Base-by-base conservation (phyloP, 2,113 vertebrate species). In the Oceanites oceanicus region DNA sequence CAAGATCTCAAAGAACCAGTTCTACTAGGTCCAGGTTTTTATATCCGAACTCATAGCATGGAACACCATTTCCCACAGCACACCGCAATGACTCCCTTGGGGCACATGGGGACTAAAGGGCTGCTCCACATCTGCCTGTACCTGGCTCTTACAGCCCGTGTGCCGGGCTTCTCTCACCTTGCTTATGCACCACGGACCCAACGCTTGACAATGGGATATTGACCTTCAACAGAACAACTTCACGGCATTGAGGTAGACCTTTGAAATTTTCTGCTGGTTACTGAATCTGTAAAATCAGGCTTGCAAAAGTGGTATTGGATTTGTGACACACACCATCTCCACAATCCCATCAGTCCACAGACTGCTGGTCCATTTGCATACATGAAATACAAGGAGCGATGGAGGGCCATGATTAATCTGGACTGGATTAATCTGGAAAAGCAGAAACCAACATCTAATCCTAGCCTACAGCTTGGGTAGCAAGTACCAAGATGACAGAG, bases 371-470 rank as follows among this genome's bases (percentile, higher is more conserved):
- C 42, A 10, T 67, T 80, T 76, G 36, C 36, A 45, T 19, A 20
- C 0, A 1, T 27, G 38, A 81, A 86, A 38, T 32, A n/a, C 2
- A 3, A 75, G 62, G 12, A 42, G 13, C 8, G 1, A n/a, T 25
- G 25, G 30, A 68, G 30, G 20, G 38, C 8, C 67, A 22, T 5
- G 38, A 38, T 38, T 38, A 38, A 38, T 38, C 38, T 38, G 26
- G 53, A 29, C 17, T 18, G n/a, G 26, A 44, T 82, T 63, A 38
- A 27, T 32, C 30, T 63, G 53, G 38, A n/a, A 82, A 88, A 67
- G 17, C 13, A 67, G 49, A 66, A 62, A 2, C 5, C 13, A 53
- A 29, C 38, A 52, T 42, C 7, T 76, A 52, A 76, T 23, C 30
- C 14, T 40, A 55, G 23, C 7, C 47, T 85, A 12, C 9, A 62